These are phyloP conservation scores for Allophyes oxyacanthae DNA, from an alignment of 2,888 invertebrate species.

Conservation along the genomic window DNA sequence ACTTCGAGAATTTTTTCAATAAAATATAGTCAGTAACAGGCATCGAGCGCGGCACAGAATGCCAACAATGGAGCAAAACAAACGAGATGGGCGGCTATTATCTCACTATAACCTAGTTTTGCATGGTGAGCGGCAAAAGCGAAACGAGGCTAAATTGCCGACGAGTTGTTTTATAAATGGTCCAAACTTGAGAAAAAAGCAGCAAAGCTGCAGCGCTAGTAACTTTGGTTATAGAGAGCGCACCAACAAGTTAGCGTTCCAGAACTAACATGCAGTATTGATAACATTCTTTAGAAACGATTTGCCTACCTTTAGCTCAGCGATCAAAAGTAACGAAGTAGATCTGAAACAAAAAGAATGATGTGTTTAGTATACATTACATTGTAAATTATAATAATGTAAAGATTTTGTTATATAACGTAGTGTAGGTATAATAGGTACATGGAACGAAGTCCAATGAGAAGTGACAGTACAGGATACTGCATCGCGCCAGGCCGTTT, in stretches of 20 bases:
- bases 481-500: not conserved
- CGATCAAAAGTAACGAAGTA: constrained; percentile 32
- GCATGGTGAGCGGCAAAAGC: constrained; percentile 64
- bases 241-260: constrained; percentile 24
- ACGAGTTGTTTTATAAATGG: constrained; percentile 68
- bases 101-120: constrained; percentile 79
- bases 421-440: too few relatives aligned
- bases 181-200: constrained; percentile 59
- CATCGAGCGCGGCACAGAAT: constrained; percentile 64
- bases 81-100: constrained; percentile 73
- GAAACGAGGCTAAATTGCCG: constrained; percentile 70
- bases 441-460: constrained; percentile 11
- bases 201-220: constrained; percentile 43
- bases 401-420: too few relatives aligned
- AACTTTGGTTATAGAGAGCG: constrained; percentile 57
- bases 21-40: constrained; percentile 59
- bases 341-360: constrained; percentile 47
- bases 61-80: constrained; percentile 75
- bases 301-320: constrained; percentile 41
- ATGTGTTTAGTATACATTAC: constrained; percentile 1
- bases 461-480: constrained; percentile 18
- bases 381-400: too few relatives aligned
- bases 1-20: constrained; percentile 68
- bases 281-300: constrained; percentile 36
- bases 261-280: constrained; percentile 32